Conservation (phyloP, 2,113 vertebrate species). For the Hystrix brachyura region DNA sequence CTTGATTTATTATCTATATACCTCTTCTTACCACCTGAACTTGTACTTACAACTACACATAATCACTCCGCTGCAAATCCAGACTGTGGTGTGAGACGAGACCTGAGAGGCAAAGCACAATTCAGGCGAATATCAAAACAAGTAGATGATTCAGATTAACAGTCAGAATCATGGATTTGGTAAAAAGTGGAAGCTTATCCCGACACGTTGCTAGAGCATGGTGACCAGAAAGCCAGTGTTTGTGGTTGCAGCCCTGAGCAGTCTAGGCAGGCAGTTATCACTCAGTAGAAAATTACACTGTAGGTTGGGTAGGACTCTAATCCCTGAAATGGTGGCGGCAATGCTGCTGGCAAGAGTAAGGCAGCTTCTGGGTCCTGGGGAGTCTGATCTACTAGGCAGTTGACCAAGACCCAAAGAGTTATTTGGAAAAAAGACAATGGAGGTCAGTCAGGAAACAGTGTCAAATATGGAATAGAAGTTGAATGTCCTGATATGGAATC, state of each 20-base stretch:
- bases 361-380: background rate
- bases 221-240: background rate
- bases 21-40: background rate
- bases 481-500: background rate
- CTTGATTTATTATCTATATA: slow-evolving; percentile 20
- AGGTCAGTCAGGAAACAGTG: background rate
- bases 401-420: background rate
- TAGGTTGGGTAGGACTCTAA: background rate
- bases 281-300: background rate
- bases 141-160: background rate
- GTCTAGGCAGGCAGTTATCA: background rate
- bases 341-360: background rate
- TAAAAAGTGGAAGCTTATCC: slow-evolving; percentile 24
- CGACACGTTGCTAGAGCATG: background rate
- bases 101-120: background rate
- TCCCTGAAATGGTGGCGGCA: background rate
- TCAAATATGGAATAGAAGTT: slow-evolving; percentile 50
- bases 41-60: background rate
- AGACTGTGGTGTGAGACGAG: background rate
- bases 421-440: slow-evolving; percentile 2
- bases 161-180: background rate
- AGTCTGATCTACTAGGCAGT: background rate
- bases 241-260: background rate
- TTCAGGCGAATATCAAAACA: slow-evolving; percentile 7
- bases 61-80: background rate